Evolutionary conservation across 2,797 vertebrate species (phyloP), one percentile per base, ranked within the genome.

Genomic region (Enteromius treurensis): DNA sequence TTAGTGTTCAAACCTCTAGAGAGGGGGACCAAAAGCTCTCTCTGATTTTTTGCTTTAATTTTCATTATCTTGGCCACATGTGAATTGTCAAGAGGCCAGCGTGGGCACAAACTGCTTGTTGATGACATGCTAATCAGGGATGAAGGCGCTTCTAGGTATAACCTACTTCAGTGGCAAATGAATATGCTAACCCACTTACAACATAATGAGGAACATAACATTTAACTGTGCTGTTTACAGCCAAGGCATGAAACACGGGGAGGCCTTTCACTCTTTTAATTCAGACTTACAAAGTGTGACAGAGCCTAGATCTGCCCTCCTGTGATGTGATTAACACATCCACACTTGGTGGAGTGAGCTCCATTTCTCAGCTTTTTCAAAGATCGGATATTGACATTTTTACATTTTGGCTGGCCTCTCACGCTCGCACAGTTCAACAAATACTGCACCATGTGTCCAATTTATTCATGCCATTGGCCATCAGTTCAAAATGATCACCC

Each of bases 181-280:
- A 93, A 93, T 92, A 90, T 88, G 89, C 82, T 90, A 92, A 91
- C 84, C 90, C 87, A 90, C 89, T 91, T 90, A 89, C 86, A 86
- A 83, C 85, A 70, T 90, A 90, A 89, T 75, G 58, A 91, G 89
- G 85, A 92, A 90, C 89, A 88, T 86, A 93, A 89, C 91, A 91
- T 93, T 94, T 93, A 93, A 92, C 91, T 86, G 83, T 88, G 89
- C 88, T 91, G 91, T 93, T 94, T 86, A 85, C 88, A 92, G 92
- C 91, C 90, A 91, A 90, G 88, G 84, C 85, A 80, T 85, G 85
- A 80, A 87, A 87, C 80, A 62, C 71, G 58, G 70, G 64, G 79
- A 84, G 84, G 79, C 81, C 78, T 81, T 71, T 60, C 67, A 80
- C 86, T 86, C 88, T 81, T 83, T 84, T 86, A 85, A 85, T 86